These are phyloP conservation scores for Tonatia bakeri DNA, from an alignment of 2,113 vertebrate species.

Conservation along the genomic window DNA sequence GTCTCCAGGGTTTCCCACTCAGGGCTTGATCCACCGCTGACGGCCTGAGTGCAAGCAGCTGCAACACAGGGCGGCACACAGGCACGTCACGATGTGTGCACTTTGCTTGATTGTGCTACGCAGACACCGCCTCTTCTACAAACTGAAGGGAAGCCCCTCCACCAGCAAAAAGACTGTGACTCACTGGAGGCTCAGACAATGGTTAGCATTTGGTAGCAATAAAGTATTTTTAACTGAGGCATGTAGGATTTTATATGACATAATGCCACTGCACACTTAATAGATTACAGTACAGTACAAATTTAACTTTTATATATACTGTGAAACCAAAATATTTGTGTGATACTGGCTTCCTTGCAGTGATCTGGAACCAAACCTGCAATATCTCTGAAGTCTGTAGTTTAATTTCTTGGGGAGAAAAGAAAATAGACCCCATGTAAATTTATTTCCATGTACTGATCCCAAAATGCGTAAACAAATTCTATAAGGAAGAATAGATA, in stretches of 20 bases:
- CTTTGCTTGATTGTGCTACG: background rate
- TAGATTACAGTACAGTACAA: background rate
- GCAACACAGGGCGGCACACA: background rate
- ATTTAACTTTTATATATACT: background rate
- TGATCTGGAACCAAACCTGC: background rate
- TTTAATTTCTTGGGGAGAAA: background rate
- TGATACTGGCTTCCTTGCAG: background rate
- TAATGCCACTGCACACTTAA: background rate
- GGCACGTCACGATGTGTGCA: no score
- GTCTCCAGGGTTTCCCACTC: background rate
- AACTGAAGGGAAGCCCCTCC: background rate
- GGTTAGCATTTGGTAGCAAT: background rate
- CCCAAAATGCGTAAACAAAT: background rate
- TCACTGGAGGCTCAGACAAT: background rate
- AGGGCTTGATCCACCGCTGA: background rate
- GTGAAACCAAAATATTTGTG: background rate
- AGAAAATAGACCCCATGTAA: background rate
- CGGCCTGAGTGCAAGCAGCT: background rate
- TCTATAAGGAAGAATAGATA: background rate
- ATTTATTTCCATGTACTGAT: background rate
- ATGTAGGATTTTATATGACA: background rate
- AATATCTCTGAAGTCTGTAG: background rate
- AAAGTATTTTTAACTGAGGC: background rate
- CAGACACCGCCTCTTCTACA: background rate
- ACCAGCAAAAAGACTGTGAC: background rate